Conservation (phyloP, 2,888 invertebrate genomes). For the Xanthia icteritia region DNA sequence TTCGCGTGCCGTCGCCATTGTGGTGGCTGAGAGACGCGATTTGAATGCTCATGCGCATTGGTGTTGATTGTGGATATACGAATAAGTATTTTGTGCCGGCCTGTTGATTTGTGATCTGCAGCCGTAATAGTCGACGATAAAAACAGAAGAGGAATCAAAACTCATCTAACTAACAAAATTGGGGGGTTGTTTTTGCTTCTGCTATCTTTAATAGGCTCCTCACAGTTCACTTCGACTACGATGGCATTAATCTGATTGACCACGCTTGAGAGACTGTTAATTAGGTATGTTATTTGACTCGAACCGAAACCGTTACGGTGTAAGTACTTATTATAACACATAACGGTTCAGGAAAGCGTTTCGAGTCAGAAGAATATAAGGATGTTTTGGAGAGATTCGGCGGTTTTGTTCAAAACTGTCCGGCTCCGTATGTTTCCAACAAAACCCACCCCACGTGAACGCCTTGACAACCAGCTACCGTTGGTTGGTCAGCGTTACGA, state of each 20-base stretch:
- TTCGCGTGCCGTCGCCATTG: constrained; percentile 84
- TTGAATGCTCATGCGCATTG: constrained; percentile 75
- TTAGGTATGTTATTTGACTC: not conserved
- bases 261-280: not conserved
- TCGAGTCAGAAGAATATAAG: not conserved
- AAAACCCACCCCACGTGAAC: constrained; percentile 47
- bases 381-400: not conserved
- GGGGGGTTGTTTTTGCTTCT: not conserved
- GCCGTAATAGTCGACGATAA: not conserved
- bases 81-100: constrained; percentile 18
- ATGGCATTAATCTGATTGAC: not conserved
- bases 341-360: not conserved
- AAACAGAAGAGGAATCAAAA: not conserved
- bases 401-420: not conserved
- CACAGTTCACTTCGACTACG: not conserved
- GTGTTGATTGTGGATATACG: constrained; percentile 57
- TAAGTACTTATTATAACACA: not conserved
- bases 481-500: constrained; percentile 57
- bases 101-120: not conserved
- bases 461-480: constrained; percentile 36
- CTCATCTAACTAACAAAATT: not conserved
- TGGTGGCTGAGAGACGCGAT: constrained; percentile 78
- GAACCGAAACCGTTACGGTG: not conserved
- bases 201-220: not conserved
- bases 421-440: constrained; percentile 47